Evolutionary conservation across 2,113 vertebrate genomes (phyloP).

Genomic region (Ginglymostoma cirratum): DNA sequence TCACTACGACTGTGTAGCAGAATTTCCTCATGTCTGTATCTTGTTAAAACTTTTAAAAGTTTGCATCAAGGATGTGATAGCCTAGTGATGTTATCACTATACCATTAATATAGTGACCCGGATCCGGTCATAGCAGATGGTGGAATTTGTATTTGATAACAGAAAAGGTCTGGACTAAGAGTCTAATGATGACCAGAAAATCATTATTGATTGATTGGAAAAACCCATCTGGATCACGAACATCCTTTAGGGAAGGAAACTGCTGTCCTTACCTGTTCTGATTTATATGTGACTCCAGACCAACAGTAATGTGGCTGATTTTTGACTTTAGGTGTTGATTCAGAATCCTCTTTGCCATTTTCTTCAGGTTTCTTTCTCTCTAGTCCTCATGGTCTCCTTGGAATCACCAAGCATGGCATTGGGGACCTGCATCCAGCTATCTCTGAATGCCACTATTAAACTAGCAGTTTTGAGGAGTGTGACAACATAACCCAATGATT

Average conservation of each 20-base stretch:
- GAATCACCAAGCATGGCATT: not conserved
- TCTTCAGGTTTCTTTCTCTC: not conserved
- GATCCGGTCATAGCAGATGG: too few species aligned
- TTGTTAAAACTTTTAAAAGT: not conserved
- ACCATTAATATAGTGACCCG: too few species aligned
- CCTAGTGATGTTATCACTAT: too few species aligned
- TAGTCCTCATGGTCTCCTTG: not conserved
- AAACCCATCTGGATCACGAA: too few species aligned
- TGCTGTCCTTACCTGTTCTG: too few species aligned
- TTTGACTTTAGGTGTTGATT: not conserved
- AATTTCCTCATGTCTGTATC: not conserved
- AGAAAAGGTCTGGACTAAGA: too few species aligned
- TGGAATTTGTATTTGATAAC: too few species aligned
- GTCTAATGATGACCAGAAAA: too few species aligned
- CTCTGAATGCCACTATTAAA: not conserved
- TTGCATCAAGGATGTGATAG: not conserved
- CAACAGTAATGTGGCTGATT: too few species aligned
- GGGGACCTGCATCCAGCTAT: not conserved
- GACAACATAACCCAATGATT: not conserved
- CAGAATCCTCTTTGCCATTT: not conserved
- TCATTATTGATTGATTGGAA: too few species aligned
- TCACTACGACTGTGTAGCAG: not conserved
- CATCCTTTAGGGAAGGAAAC: too few species aligned
- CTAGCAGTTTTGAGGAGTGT: not conserved
- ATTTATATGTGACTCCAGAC: too few species aligned